Percentiles rank a stretch among this genome's conserved stretches.
Conservation (phyloP, 2,797 vertebrate genomes). For the Alectoris magna region DNA sequence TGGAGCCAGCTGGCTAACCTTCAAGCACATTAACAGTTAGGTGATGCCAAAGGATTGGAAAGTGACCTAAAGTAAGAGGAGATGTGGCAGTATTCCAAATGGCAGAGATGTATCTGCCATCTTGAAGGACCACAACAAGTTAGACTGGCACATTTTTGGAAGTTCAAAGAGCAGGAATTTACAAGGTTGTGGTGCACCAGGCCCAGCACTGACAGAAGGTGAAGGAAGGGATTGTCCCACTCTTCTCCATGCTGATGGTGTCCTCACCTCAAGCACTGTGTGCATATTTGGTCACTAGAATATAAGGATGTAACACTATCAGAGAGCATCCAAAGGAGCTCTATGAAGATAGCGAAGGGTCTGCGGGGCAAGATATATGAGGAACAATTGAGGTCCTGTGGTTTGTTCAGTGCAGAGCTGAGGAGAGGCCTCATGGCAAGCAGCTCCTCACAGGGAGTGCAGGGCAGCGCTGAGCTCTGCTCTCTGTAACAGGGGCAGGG, state of each 20-base stretch:
- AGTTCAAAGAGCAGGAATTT: neutral
- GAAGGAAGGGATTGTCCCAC: neutral
- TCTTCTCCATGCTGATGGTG: neutral
- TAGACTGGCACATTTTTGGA: neutral
- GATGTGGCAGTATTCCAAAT: conserved; percentile 31
- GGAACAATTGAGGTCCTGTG: neutral
- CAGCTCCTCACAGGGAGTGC: neutral
- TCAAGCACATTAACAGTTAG: conserved; percentile 28
- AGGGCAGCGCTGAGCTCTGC: neutral
- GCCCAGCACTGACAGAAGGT: neutral
- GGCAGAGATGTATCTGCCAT: neutral
- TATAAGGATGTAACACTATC: neutral
- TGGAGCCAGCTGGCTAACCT: conserved; percentile 55
- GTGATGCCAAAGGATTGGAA: conserved; percentile 24
- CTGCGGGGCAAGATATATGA: too few relatives aligned
- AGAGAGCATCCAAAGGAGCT: neutral
- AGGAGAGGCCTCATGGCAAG: neutral
- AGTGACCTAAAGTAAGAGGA: conserved; percentile 46
- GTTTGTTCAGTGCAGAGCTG: neutral
- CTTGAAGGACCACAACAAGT: neutral
- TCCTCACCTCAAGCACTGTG: neutral
- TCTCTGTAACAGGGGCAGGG: neutral
- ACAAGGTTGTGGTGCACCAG: neutral
- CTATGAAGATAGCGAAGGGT: neutral
- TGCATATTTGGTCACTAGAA: neutral